Base-by-base conservation (phyloP, 1,140 invertebrate genomes). In the Hyles vespertilio region DNA sequence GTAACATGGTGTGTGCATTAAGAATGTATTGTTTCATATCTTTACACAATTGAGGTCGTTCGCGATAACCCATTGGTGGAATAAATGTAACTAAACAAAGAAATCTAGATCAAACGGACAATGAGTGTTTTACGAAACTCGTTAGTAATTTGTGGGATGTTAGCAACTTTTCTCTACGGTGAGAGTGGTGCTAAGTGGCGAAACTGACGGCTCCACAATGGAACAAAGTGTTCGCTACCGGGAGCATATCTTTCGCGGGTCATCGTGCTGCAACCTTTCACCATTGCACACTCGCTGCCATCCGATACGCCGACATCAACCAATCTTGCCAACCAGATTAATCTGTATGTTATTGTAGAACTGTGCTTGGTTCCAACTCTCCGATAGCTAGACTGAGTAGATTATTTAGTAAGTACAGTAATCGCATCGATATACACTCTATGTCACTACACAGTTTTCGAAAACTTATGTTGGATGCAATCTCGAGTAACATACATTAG, bases 81-180 rank as follows among this genome's bases (percentile, higher is more conserved):
- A 65, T 72, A 65, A 65, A 60, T 48, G 63, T 56, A 60, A 54
- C 50, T 43, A 44, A 76, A 74, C 69, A 74, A 78, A 71, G 72
- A 67, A 72, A 85, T 87, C 83, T 86, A 84, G 83, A 86, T 84
- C 72, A 79, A 63, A 73, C 76, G 77, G 76, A 81, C 85, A 86
- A 85, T 86, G 78, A 69, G 58, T 66, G 79, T 64, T 82, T 86
- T 85, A 84, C 79, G 78, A 84, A 83, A 86, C 80, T 74, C 68
- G 72, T 79, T 74, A 74, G 77, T 77, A 81, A 80, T 84, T 81
- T 79, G 72, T 72, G 63, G 66, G 70, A 67, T 73, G 73, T 79
- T 78, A 74, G 74, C 68, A 70, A 79, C 70, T 73, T 78, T 79
- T 83, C 76, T 74, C 70, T 71, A 62, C 54, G 71, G 85, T 80